phyloP scores from a whole-genome alignment of 2,888 invertebrate species.

The Mythimna vitellina region DNA sequence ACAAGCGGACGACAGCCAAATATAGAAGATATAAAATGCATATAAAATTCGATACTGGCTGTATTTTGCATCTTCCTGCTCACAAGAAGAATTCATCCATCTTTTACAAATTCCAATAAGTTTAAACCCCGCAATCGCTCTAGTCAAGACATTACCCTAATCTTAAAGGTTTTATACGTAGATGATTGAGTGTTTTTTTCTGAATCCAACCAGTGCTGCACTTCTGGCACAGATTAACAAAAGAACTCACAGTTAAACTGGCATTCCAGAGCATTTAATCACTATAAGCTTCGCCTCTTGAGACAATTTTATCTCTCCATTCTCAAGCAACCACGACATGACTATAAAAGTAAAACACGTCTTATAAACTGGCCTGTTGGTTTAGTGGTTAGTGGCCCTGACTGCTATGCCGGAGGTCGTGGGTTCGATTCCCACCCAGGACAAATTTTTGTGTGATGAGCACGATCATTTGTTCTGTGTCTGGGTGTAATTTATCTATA shows the following conservation, averaged over 20 bases:
- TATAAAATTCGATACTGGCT: neutral
- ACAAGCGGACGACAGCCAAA: too few relatives aligned
- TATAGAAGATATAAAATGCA: too few relatives aligned
- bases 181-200: neutral
- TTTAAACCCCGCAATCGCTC: neutral
- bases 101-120: neutral
- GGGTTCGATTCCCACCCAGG: too few relatives aligned
- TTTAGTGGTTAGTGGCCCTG: too few relatives aligned
- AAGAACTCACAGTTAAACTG: neutral
- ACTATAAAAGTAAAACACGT: neutral
- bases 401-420: too few relatives aligned
- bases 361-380: too few relatives aligned
- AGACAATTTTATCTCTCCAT: conserved; percentile 7
- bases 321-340: conserved; percentile 1
- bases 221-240: conserved; percentile 3
- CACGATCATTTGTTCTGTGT: too few relatives aligned
- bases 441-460: too few relatives aligned
- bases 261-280: conserved; percentile 13
- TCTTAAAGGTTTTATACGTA: neutral
- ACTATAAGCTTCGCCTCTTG: conserved; percentile 1
- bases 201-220: conserved; percentile 4
- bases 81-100: neutral
- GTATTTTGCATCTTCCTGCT: neutral
- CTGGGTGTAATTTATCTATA: too few relatives aligned
- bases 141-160: conserved; percentile 6